Base-by-base conservation (phyloP, 2,888 invertebrate species). In the Hirtodrosophila duncani region DNA sequence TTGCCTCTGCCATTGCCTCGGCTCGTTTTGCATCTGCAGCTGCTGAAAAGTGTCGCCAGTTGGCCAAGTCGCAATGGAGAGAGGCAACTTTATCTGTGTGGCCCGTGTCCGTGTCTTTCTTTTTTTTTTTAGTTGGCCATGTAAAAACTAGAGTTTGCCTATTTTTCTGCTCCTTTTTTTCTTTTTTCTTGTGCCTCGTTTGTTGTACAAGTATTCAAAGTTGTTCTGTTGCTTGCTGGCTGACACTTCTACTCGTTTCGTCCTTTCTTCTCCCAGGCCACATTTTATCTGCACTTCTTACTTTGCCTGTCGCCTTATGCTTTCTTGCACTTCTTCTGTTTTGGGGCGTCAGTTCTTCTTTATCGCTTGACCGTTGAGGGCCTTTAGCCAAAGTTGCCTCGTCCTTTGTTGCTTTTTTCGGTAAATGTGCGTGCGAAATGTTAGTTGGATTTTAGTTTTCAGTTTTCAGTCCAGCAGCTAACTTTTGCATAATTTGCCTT, bases 241-340 rank as follows among this genome's bases (percentile, higher is more conserved):
- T 77, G 72, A 74, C 72, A 79, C 71, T 74, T 74, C 75, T 63
- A 62, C 61, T 63, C 75, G 62, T 59, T 53, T 58, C 50, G 52
- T 63, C 64, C 61, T 63, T 79, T 64, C 61, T 53, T 58, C 50
- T 50, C 57, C 29, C 41, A 48, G 45, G 57, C 59, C 55, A 67
- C 58, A 70, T 63, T 78, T 75, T 75, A 79, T 72, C 67, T 44
- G 23, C 36, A 49, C 45, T 56, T 38, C 30, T 46, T 27, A 9
- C 24, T 26, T 9, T n/a, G 14, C 18, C 30, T 27, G n/a, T n/a
- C n/a, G n/a, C n/a, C n/a, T n/a, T n/a, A n/a, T n/a, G n/a, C n/a
- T 7, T 27, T 41, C 29, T 18, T 36, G 18, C 3, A 16, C 13
- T 16, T 36, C 24, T 17, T 23, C n/a, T 29, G 44, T 57, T 24